Evolutionary conservation across 2,888 invertebrate genomes (phyloP).

Genomic region (Diabrotica balteata): DNA sequence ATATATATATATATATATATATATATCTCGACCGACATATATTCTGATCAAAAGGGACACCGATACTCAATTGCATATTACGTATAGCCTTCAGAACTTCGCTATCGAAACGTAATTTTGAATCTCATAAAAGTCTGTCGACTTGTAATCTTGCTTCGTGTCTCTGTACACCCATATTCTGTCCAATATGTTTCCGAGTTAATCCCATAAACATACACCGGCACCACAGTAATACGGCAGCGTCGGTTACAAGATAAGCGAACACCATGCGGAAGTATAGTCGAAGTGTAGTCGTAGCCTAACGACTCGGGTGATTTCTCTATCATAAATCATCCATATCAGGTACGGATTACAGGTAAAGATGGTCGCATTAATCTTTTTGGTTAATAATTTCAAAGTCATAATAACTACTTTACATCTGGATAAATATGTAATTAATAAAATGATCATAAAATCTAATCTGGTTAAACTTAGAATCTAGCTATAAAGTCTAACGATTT

Average conservation of each 20-base stretch:
- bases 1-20: too few species aligned
- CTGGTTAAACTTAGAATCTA: too few species aligned
- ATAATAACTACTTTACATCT: too few species aligned
- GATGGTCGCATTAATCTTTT: too few species aligned
- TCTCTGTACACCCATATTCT: slow-evolving; percentile 29
- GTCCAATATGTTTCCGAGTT: slow-evolving; percentile 28
- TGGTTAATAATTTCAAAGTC: too few species aligned
- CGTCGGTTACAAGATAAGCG: slow-evolving; percentile 35
- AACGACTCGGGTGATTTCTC: slow-evolving; percentile 36
- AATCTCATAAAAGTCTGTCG: slow-evolving; percentile 6
- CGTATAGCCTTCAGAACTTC: background rate
- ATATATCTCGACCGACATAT: too few species aligned
- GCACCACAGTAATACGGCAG: slow-evolving; percentile 16
- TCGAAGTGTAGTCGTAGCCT: slow-evolving; percentile 35
- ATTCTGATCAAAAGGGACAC: too few species aligned
- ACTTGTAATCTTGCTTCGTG: slow-evolving; percentile 27
- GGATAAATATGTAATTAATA: too few species aligned
- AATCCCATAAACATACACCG: slow-evolving; percentile 28
- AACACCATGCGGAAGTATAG: slow-evolving; percentile 37
- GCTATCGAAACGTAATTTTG: slow-evolving; percentile 8
- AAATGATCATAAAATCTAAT: too few species aligned
- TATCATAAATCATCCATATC: slow-evolving; percentile 17
- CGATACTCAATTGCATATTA: too few species aligned
- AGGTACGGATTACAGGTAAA: slow-evolving; percentile 11
- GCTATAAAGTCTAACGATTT: too few species aligned